These are phyloP conservation scores for Crocodylus rhombifer DNA, from an alignment of 2,797 vertebrate genomes.

Conservation along the genomic window DNA sequence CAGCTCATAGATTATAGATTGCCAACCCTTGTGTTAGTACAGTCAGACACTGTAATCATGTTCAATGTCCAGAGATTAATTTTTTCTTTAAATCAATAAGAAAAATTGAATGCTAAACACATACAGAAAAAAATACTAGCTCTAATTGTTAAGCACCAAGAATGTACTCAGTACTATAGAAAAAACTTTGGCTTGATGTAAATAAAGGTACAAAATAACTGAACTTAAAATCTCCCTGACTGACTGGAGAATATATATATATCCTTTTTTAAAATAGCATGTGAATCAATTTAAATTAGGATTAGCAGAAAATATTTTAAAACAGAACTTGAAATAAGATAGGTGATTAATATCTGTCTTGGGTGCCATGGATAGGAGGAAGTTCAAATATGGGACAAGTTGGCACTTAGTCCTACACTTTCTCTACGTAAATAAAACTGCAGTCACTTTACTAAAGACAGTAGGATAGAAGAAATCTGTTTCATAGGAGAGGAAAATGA, in stretches of 20 bases:
- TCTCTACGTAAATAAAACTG: background rate
- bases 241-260: background rate
- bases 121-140: accelerated
- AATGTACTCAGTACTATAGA: background rate
- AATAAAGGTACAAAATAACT: background rate
- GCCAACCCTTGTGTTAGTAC: background rate
- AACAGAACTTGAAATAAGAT: background rate
- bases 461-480: background rate
- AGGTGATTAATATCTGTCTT: background rate
- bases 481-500: background rate
- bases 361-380: background rate
- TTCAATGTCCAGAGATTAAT: background rate
- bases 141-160: background rate
- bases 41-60: background rate
- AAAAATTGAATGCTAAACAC: background rate
- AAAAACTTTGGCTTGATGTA: background rate
- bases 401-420: background rate
- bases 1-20: background rate
- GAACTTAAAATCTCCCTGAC: background rate
- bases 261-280: background rate
- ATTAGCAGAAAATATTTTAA: background rate
- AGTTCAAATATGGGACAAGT: background rate
- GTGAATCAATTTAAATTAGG: background rate
- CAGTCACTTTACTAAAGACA: background rate
- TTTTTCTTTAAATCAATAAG: background rate